These are phyloP conservation scores for Bubo bubo DNA, from an alignment of 2,113 vertebrate species.

Conservation along the genomic window DNA sequence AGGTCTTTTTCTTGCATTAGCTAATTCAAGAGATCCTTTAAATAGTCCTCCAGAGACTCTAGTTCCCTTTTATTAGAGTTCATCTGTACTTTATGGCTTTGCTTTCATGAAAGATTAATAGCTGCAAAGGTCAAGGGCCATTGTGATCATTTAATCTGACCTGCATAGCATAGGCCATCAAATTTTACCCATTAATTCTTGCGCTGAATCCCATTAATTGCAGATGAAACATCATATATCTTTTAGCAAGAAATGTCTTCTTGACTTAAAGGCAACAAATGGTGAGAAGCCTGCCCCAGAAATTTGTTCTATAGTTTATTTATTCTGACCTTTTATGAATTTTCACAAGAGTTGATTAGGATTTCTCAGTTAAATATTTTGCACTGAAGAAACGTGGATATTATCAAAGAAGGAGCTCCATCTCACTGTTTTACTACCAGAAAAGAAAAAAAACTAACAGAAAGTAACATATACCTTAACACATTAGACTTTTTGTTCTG, in stretches of 20 bases:
- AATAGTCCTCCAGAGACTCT: conserved; percentile 37
- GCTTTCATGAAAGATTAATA: conserved; percentile 21
- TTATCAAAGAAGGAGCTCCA: neutral
- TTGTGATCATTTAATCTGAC: conserved; percentile 17
- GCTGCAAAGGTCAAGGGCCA: conserved; percentile 13
- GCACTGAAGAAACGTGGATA: neutral
- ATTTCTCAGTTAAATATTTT: neutral
- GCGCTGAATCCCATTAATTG: neutral
- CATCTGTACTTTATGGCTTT: conserved; percentile 47
- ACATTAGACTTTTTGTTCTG: neutral
- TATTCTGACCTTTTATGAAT: neutral
- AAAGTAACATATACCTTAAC: neutral
- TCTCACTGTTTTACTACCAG: neutral
- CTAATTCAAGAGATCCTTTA: conserved; percentile 37
- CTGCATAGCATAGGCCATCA: neutral
- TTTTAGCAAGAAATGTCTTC: neutral
- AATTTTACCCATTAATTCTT: conserved; percentile 26
- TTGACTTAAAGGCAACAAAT: neutral
- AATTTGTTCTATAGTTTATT: neutral
- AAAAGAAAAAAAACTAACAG: neutral
- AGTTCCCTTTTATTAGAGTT: conserved; percentile 23
- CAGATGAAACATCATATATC: neutral
- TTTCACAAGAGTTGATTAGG: neutral
- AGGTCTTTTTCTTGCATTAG: neutral
- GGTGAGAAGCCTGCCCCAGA: neutral